Percentiles rank a stretch among this genome's conserved stretches.
These are phyloP conservation scores for Passerina amoena DNA, from an alignment of 2,113 vertebrate genomes.

Conservation along the genomic window DNA sequence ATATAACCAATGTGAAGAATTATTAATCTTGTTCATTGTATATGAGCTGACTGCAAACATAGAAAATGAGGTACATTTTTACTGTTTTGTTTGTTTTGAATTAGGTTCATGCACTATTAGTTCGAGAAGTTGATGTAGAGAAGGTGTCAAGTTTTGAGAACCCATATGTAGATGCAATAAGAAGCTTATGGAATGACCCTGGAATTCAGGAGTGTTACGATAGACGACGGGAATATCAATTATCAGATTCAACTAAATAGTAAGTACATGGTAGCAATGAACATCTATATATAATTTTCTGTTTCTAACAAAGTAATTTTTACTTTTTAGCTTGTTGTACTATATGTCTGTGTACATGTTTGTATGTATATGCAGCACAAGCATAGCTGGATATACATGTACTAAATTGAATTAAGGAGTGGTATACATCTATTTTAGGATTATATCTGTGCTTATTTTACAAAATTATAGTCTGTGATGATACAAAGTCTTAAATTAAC, in stretches of 20 bases:
- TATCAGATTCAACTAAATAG: slow-evolving; percentile 97
- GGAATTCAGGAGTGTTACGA: slow-evolving; percentile 94
- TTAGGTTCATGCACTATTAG: slow-evolving; percentile 83
- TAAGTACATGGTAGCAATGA: slow-evolving; percentile 72
- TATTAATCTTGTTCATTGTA: background rate
- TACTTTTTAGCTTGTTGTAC: background rate
- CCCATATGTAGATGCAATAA: slow-evolving; percentile 88
- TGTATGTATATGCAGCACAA: background rate
- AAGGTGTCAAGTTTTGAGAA: slow-evolving; percentile 83
- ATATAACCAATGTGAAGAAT: background rate
- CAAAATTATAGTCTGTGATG: background rate
- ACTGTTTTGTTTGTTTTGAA: slow-evolving; percentile 33
- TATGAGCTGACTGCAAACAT: background rate
- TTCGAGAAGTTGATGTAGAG: slow-evolving; percentile 85
- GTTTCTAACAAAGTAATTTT: background rate
- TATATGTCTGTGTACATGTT: background rate
- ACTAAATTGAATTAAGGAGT: background rate
- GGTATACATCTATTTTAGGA: background rate
- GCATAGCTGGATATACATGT: background rate
- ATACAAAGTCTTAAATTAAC: background rate
- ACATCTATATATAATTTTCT: background rate
- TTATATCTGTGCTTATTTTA: background rate
- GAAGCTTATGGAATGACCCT: slow-evolving; percentile 92
- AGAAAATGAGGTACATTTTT: background rate
- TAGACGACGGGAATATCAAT: slow-evolving; percentile 92